Conservation (phyloP, 1,140 invertebrate genomes). For the Temnothorax curvispinosus region DNA sequence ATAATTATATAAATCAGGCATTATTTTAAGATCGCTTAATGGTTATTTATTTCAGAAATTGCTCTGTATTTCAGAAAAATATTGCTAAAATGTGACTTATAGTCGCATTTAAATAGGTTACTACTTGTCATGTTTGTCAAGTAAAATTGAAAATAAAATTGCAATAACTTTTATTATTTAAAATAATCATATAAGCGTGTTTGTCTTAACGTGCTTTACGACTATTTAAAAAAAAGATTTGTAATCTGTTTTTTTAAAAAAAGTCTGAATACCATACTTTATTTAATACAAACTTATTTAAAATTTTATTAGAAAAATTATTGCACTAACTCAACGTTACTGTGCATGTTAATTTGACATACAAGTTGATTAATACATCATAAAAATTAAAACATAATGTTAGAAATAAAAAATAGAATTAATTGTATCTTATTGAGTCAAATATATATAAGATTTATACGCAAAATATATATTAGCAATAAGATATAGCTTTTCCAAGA, state of each 20-base stretch:
- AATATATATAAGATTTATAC: neutral
- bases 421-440: neutral
- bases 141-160: neutral
- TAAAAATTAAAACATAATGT: neutral
- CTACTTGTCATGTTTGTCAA: neutral
- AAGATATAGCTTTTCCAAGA: neutral
- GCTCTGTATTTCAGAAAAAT: neutral
- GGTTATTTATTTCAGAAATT: neutral
- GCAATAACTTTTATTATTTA: neutral
- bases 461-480: neutral
- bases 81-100: neutral
- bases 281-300: neutral
- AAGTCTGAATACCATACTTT: neutral
- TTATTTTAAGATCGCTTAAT: neutral
- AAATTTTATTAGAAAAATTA: neutral
- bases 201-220: neutral
- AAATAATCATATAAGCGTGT: neutral
- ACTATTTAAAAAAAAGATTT: neutral
- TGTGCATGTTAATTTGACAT: too few relatives aligned
- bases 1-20: neutral
- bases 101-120: neutral
- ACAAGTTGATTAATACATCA: neutral
- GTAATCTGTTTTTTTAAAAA: neutral
- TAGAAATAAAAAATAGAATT: neutral
- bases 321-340: neutral